Percentiles rank a stretch among this genome's conserved stretches.
phyloP scores from a whole-genome alignment of 2,797 vertebrate genomes.

The Mus caroli region DNA sequence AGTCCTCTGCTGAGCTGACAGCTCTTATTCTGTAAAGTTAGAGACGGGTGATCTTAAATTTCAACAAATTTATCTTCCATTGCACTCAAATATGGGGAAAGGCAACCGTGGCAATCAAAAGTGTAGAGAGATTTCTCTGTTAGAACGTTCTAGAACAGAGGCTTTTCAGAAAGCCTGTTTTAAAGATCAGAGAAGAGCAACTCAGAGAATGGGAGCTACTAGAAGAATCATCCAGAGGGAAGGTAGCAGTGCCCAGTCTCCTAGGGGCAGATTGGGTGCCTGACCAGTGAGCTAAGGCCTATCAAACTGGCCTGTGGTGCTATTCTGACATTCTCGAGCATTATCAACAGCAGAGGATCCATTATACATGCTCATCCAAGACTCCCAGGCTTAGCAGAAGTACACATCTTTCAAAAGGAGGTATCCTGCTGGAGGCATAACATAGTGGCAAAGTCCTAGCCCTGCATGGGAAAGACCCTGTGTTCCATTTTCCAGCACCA shows the following conservation, averaged over 20 bases:
- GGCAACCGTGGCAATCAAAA: neutral
- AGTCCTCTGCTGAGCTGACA: slow-evolving; percentile 64
- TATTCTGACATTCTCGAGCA: neutral
- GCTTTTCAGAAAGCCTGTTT: neutral
- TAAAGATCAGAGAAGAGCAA: neutral
- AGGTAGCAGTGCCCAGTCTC: neutral
- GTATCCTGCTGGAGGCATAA: too few species aligned
- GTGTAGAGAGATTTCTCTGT: neutral
- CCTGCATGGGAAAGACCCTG: neutral
- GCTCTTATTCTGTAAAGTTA: slow-evolving; percentile 74
- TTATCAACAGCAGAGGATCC: neutral
- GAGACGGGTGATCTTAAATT: slow-evolving; percentile 71
- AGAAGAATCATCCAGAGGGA: neutral
- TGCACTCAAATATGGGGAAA: slow-evolving; percentile 59
- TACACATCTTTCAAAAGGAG: neutral
- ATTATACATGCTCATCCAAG: neutral
- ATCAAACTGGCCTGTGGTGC: neutral
- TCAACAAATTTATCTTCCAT: slow-evolving; percentile 64
- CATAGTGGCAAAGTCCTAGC: neutral
- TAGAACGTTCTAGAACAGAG: neutral
- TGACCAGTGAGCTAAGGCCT: neutral
- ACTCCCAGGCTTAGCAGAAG: neutral
- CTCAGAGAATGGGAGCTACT: neutral
- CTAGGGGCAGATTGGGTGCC: neutral
- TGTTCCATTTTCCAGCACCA: neutral